These are phyloP conservation scores for Drosophila niveifrons DNA, from an alignment of 2,888 invertebrate species.

Conservation along the genomic window DNA sequence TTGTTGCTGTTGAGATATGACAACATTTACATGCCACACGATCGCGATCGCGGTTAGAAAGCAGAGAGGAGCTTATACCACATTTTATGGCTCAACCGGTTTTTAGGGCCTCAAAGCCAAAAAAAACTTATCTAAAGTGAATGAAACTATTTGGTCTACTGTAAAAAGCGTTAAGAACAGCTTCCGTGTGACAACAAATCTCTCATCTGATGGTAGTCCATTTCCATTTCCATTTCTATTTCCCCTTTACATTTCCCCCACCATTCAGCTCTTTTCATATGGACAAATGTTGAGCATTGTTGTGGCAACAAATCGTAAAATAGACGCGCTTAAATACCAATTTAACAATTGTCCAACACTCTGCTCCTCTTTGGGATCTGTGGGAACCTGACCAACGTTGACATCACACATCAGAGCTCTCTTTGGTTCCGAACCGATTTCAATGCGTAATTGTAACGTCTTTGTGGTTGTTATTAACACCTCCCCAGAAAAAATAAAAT, in stretches of 20 bases:
- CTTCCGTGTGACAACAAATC: conserved; percentile 60
- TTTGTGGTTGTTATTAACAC: conserved; percentile 82
- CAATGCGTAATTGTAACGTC: conserved; percentile 83
- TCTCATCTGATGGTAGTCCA: conserved; percentile 46
- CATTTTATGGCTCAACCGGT: conserved; percentile 67
- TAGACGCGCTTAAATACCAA: conserved; percentile 66
- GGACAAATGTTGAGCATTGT: conserved; percentile 64
- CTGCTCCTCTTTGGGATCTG: conserved; percentile 37
- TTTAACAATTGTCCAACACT: conserved; percentile 75
- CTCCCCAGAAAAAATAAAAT: conserved; percentile 22
- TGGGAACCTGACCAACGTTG: conserved; percentile 73
- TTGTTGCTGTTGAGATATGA: conserved; percentile 30
- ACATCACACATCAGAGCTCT: conserved; percentile 72
- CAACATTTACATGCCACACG: conserved; percentile 36
- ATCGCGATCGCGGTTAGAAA: conserved; percentile 29
- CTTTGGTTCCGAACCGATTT: conserved; percentile 67
- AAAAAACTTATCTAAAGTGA: conserved; percentile 7
- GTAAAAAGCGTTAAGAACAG: conserved; percentile 63
- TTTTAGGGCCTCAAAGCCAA: not conserved
- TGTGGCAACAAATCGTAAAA: conserved; percentile 60
- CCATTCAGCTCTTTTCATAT: too few relatives aligned
- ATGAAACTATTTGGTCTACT: conserved; percentile 24
- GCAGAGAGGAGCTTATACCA: conserved; percentile 61
- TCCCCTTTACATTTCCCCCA: not conserved
- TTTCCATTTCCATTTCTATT: conserved; percentile 59